Evolutionary conservation across 2,797 vertebrate species (phyloP).

Genomic region (Pantherophis alleghaniensis): DNA sequence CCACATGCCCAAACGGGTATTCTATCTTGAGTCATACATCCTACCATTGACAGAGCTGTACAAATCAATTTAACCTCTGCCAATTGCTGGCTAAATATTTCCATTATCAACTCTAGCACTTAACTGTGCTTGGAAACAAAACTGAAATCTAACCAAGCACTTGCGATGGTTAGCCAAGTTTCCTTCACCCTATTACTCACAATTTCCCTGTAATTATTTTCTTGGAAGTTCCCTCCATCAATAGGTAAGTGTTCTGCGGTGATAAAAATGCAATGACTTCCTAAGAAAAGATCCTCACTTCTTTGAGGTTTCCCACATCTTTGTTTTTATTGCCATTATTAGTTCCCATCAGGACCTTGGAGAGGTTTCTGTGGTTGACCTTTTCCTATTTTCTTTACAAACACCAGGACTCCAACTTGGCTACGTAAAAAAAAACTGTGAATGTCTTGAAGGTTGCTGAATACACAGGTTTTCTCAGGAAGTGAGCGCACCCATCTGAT

Average conservation of each 20-base stretch:
- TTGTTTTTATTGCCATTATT: background rate
- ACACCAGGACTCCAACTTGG: background rate
- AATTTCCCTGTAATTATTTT: background rate
- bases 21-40: background rate
- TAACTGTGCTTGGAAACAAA: background rate
- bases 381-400: background rate
- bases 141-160: background rate
- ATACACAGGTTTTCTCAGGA: background rate
- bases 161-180: background rate
- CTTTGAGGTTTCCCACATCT: background rate
- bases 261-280: background rate
- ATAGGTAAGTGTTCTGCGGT: background rate
- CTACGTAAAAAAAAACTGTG: background rate
- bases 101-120: background rate
- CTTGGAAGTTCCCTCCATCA: background rate
- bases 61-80: background rate
- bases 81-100: background rate
- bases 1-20: background rate
- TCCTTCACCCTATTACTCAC: background rate
- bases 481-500: background rate
- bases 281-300: background rate
- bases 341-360: background rate
- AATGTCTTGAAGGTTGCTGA: background rate
- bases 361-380: constrained; percentile 17
- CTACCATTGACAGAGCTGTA: background rate